phyloP scores from a whole-genome alignment of 2,797 vertebrate genomes.

The Sebastes itinus region DNA sequence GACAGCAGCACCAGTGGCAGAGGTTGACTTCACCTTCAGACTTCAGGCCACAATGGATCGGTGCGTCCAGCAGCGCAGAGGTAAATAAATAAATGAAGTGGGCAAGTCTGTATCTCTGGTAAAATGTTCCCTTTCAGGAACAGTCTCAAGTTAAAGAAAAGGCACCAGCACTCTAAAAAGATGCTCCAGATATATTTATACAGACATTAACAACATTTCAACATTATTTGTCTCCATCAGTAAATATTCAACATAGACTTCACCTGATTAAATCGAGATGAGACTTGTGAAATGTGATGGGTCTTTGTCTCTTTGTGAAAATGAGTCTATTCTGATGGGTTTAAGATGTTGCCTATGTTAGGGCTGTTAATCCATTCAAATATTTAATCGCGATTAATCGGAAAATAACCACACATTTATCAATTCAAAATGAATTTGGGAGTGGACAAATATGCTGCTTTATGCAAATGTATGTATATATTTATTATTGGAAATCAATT shows the following conservation, averaged over 20 bases:
- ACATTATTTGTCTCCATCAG: background rate
- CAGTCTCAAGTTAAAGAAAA: background rate
- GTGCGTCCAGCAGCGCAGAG: background rate
- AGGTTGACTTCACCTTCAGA: constrained; percentile 20
- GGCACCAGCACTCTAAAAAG: background rate
- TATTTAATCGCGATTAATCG: no score
- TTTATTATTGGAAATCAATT: no score
- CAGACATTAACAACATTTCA: no score
- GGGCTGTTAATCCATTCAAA: no score
- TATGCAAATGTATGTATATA: no score
- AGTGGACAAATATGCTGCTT: no score
- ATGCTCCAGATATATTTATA: background rate
- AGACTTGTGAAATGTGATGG: background rate
- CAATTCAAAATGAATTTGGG: no score
- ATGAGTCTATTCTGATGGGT: no score
- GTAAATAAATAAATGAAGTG: background rate
- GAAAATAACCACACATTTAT: no score
- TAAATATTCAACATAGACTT: background rate
- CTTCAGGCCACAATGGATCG: background rate
- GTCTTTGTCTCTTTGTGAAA: no score
- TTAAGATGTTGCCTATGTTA: no score
- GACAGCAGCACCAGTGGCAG: background rate
- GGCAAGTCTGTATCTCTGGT: background rate
- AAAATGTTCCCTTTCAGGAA: background rate
- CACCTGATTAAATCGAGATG: background rate